These are phyloP conservation scores for Parauchenoglanis ngamensis DNA, from an alignment of 2,797 vertebrate species.

Conservation along the genomic window DNA sequence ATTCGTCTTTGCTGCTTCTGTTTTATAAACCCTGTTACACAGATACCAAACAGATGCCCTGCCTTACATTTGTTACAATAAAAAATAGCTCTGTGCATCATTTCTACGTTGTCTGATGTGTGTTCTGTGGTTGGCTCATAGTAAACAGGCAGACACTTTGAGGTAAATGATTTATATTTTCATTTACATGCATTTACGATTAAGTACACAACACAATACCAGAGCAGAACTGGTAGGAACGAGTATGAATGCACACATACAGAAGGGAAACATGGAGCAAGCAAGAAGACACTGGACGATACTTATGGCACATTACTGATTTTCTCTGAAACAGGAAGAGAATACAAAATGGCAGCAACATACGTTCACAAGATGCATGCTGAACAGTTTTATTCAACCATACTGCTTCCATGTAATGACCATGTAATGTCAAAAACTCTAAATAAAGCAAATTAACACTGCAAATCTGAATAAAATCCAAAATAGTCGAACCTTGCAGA, in stretches of 20 bases:
- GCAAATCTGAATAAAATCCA: neutral
- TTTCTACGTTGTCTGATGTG: neutral
- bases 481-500: neutral
- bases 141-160: neutral
- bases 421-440: neutral
- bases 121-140: neutral
- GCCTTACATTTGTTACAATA: conserved; percentile 6
- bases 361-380: neutral
- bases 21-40: neutral
- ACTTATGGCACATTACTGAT: neutral
- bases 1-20: neutral
- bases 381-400: neutral
- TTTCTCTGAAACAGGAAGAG: conserved; percentile 5
- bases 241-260: neutral
- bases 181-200: neutral
- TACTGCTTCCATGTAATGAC: neutral
- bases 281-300: neutral
- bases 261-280: neutral
- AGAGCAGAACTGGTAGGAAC: neutral
- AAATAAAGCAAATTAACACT: neutral
- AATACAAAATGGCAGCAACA: neutral
- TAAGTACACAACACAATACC: neutral
- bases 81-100: neutral
- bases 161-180: neutral
- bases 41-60: neutral